Evolutionary conservation across 30 jellyfish, hydroid and myxozoan species (phyloP).

Genomic region (Rhopilema esculentum): DNA sequence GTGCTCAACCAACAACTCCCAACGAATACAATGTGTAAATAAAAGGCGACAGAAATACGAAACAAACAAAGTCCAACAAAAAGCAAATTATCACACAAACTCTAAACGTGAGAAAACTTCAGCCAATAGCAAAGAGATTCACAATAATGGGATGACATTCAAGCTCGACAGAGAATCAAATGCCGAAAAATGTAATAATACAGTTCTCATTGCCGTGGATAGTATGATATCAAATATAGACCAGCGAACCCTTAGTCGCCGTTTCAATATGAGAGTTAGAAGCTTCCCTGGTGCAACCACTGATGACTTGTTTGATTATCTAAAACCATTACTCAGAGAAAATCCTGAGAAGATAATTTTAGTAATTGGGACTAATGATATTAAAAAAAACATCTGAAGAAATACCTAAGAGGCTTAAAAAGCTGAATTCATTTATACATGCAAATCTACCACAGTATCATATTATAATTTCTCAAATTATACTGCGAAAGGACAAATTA

Average conservation of each 20-base stretch:
- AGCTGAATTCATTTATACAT: neutral
- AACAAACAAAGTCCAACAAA: neutral
- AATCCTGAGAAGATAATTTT: slow-evolving; percentile 11
- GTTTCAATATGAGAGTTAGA: slow-evolving; percentile 5
- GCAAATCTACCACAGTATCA: slow-evolving; percentile 13
- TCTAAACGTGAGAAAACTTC: neutral
- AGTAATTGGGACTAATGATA: slow-evolving; percentile 21
- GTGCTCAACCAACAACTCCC: neutral
- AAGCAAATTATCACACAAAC: neutral
- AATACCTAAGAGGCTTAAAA: neutral
- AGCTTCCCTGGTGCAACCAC: slow-evolving; percentile 24
- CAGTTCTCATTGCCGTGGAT: slow-evolving; percentile 17
- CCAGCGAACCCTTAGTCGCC: slow-evolving; percentile 17
- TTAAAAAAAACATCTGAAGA: neutral
- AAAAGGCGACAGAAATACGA: slow-evolving; percentile 17
- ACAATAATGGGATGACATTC: neutral
- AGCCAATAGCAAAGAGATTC: neutral
- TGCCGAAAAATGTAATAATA: slow-evolving; percentile 2
- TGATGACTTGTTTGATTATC: slow-evolving; percentile 10
- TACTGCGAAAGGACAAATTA: slow-evolving; percentile 14
- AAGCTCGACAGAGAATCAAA: neutral
- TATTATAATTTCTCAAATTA: too few relatives aligned
- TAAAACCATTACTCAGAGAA: slow-evolving; percentile 11
- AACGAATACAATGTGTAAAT: neutral
- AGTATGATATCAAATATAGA: slow-evolving; percentile 10